Conservation (phyloP, 2,797 vertebrate genomes). For the Orestias chungarensis region DNA sequence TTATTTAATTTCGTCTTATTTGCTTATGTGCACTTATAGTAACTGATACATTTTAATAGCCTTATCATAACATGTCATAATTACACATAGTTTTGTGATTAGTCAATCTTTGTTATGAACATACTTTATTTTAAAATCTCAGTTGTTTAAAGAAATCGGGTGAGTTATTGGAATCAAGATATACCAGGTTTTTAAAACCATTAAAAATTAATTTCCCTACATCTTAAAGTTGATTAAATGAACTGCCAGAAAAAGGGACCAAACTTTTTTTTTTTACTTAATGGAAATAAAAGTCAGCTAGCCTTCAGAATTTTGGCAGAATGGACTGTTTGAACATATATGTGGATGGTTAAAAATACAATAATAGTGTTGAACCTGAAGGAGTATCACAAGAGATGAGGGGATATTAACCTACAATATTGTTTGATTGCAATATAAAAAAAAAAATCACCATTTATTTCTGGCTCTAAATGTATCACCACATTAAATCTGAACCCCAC, state of each 20-base stretch:
- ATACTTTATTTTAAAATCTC: conserved; percentile 46
- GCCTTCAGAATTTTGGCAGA: not conserved
- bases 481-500: not conserved
- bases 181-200: not conserved
- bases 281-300: not conserved
- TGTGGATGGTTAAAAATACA: not conserved
- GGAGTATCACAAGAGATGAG: no score
- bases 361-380: no score
- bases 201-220: not conserved
- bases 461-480: not conserved
- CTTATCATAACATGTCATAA: conserved; percentile 12
- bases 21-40: not conserved
- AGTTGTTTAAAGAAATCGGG: not conserved
- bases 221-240: not conserved
- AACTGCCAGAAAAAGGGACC: not conserved
- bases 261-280: not conserved
- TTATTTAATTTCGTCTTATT: conserved; percentile 21
- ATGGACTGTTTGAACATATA: not conserved
- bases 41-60: not conserved
- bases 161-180: not conserved
- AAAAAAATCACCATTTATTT: not conserved
- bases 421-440: not conserved
- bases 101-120: conserved; percentile 32
- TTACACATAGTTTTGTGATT: conserved; percentile 9
- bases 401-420: not conserved